Percentiles rank a stretch among this genome's conserved stretches.
These are phyloP conservation scores for Tupiocoris notatus DNA, from an alignment of 2,888 invertebrate genomes.

Conservation along the genomic window DNA sequence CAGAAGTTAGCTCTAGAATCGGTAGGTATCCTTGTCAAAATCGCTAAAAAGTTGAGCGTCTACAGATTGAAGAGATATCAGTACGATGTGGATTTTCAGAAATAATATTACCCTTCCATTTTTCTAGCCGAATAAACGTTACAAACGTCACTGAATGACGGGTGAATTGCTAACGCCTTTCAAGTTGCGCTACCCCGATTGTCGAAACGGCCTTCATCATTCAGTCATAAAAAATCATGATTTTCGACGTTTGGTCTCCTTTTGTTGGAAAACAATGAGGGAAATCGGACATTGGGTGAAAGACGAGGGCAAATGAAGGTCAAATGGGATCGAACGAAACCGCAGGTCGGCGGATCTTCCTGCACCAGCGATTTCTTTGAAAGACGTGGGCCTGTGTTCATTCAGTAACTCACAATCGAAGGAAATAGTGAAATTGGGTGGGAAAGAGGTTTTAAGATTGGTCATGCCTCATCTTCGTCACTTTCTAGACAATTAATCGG, in stretches of 20 bases:
- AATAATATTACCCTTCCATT: no score
- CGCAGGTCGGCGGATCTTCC: neutral
- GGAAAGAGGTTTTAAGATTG: neutral
- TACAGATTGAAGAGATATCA: no score
- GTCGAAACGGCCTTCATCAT: neutral
- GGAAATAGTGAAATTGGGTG: neutral
- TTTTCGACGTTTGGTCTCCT: neutral
- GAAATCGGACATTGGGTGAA: neutral
- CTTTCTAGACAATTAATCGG: neutral
- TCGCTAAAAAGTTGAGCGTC: no score
- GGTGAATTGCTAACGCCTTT: no score
- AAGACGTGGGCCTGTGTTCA: neutral
- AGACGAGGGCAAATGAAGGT: no score
- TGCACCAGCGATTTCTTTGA: neutral
- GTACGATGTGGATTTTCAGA: no score
- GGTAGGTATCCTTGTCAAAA: no score
- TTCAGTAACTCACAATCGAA: neutral
- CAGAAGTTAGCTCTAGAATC: no score
- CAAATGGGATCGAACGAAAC: neutral
- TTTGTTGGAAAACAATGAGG: neutral
- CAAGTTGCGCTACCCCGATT: no score
- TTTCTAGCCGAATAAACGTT: no score
- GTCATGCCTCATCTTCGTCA: neutral
- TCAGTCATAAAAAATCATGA: neutral
- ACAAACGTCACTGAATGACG: no score